phyloP scores from a whole-genome alignment of 2,113 vertebrate species.

The Oreochromis aureus region DNA sequence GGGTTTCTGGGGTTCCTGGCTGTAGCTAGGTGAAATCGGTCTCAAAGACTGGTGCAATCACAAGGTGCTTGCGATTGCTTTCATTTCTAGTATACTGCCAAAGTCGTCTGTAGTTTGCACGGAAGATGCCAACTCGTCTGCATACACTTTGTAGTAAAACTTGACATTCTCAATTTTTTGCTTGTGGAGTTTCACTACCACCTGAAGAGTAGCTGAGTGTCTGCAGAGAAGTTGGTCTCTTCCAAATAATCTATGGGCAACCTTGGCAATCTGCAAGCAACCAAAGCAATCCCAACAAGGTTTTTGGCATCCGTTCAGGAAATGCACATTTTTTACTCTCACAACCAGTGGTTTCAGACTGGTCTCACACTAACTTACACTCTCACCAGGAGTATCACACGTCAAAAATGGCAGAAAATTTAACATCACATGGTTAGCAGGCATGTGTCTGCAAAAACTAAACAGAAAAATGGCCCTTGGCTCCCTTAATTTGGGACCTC shows the following conservation, averaged over 20 bases:
- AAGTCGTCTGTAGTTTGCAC: not conserved
- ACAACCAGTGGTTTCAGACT: not conserved
- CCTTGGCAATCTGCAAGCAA: not conserved
- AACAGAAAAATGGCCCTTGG: not conserved
- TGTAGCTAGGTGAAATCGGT: not conserved
- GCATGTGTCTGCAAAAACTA: not conserved
- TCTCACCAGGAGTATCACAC: fast-evolving
- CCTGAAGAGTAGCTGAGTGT: not conserved
- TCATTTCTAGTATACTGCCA: not conserved
- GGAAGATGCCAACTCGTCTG: fast-evolving
- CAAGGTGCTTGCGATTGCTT: not conserved
- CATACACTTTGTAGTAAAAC: not conserved
- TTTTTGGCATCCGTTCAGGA: not conserved
- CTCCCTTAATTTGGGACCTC: not conserved
- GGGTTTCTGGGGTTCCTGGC: not conserved
- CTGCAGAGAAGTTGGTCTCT: not conserved
- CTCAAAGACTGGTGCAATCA: not conserved
- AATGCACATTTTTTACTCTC: not conserved
- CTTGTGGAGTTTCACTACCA: not conserved
- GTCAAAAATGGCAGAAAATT: not conserved
- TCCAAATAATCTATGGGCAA: not conserved
- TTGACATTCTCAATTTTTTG: fast-evolving
- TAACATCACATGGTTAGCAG: not conserved
- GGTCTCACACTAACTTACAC: not conserved
- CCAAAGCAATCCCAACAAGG: not conserved